Conservation (phyloP, 2,888 invertebrate genomes). For the Orchesellides sinensis region DNA sequence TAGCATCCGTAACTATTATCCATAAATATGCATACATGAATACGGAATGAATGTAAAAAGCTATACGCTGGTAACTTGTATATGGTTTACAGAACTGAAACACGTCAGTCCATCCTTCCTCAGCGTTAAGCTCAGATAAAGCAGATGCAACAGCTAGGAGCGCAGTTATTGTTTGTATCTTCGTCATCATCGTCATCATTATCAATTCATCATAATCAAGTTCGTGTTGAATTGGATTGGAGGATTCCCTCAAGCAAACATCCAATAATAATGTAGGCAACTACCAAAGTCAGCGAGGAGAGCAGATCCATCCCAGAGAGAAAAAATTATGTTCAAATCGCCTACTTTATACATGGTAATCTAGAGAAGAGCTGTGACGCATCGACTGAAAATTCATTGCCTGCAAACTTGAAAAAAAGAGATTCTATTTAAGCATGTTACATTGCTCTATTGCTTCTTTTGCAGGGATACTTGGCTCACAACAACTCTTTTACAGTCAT, state of each 20-base stretch:
- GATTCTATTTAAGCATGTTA: not conserved
- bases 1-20: slow-evolving; percentile 9
- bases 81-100: not conserved
- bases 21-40: slow-evolving; percentile 8
- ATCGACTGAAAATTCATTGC: slow-evolving; percentile 30
- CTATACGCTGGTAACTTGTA: not conserved
- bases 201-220: slow-evolving; percentile 45
- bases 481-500: not conserved
- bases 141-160: not conserved
- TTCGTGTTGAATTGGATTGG: slow-evolving; percentile 28
- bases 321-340: slow-evolving; percentile 17
- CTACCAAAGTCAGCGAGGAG: not conserved
- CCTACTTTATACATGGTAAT: slow-evolving; percentile 1
- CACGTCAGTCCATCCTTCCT: not conserved
- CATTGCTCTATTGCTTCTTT: not conserved
- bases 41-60: not conserved
- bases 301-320: not conserved
- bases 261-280: slow-evolving; percentile 5
- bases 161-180: slow-evolving; percentile 11
- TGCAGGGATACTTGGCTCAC: too few species aligned
- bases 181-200: slow-evolving; percentile 21
- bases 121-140: not conserved
- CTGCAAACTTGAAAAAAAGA: slow-evolving; percentile 14
- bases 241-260: slow-evolving; percentile 71
- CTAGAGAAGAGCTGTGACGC: slow-evolving; percentile 30